Base-by-base conservation (phyloP, 2,888 invertebrate genomes). In the Arctia plantaginis region DNA sequence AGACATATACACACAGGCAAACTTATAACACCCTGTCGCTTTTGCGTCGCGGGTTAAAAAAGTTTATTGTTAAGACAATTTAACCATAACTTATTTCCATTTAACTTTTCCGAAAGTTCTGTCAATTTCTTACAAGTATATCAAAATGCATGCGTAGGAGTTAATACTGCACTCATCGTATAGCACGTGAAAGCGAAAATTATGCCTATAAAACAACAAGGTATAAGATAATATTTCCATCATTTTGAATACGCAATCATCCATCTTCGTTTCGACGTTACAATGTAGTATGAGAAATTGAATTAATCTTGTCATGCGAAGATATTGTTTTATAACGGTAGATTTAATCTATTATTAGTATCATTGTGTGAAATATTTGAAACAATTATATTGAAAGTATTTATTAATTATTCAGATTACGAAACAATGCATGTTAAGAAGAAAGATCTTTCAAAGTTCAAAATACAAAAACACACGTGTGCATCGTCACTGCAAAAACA, bases 81-180 rank as follows among this genome's bases (percentile, higher is more conserved):
- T 8, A 23, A 8, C 51, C 59, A 15, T 59, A 27, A 15, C 15
- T 27, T 30, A 59, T 27, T 59, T 15, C 15, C 27, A 59, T 59
- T 59, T 8, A 8, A 23, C 0, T 23, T 23, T 6, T 20, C 20
- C 23, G 18, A 27, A 15, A 18, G 30, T 1, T 7, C 62, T 18
- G 27, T 18, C 13, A 18, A 62, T 7, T 18, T 59, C 18, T 30
- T 18, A 30, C 3, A 62, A 62, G 30, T 62, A 18, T 30, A 30
- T 62, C 30, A 59, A 67, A 62, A 72, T 74, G 72, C 44, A 65
- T 55, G 87, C 86, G 92, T 90, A 86, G 91, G 91, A 86, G 89
- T 84, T 85, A n/a, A 69, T 44, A 71, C 64, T 65, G 81, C 80
- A 75, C 81, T 64, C 44, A n/a, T 66, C 69, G 72, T 75, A 69